Conservation (phyloP, 92 coral and sea anemone species). For the Siderastrea siderea region DNA sequence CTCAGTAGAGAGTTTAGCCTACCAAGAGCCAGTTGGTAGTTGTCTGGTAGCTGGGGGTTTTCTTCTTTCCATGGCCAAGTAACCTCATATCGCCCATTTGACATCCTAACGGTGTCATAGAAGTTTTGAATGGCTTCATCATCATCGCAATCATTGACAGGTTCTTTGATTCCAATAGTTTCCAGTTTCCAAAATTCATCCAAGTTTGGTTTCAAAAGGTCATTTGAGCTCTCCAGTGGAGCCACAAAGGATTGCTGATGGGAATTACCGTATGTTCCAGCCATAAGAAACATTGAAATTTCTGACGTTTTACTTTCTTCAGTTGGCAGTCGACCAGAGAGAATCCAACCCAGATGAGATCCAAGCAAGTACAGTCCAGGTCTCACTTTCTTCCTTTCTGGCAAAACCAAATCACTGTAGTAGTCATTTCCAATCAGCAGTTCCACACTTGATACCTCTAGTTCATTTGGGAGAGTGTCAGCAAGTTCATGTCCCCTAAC, state of each 20-base stretch:
- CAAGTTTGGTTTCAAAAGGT: conserved; percentile 20
- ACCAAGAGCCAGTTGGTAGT: conserved; percentile 41
- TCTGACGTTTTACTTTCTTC: conserved; percentile 26
- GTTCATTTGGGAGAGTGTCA: conserved; percentile 52
- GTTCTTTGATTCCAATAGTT: conserved; percentile 41
- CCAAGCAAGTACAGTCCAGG: conserved; percentile 42
- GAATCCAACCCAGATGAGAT: conserved; percentile 51
- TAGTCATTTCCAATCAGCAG: conserved; percentile 46
- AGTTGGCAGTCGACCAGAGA: conserved; percentile 41
- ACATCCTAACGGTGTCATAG: conserved; percentile 17
- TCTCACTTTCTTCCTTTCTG: conserved; percentile 11
- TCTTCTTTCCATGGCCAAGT: conserved; percentile 50
- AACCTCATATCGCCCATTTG: conserved; percentile 30
- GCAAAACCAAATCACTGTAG: conserved; percentile 22
- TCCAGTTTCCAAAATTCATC: conserved; percentile 43
- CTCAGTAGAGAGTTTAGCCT: conserved; percentile 18
- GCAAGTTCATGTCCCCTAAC: conserved; percentile 26
- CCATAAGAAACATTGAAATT: conserved; percentile 7
- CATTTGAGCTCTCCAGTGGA: conserved; percentile 5
- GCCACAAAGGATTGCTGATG: neutral
- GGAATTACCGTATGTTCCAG: neutral
- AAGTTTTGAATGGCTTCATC: conserved; percentile 27
- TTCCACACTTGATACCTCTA: conserved; percentile 28
- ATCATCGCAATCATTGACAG: conserved; percentile 10
- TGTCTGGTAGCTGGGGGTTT: conserved; percentile 9